phyloP scores from a whole-genome alignment of 2,113 vertebrate species.

The Pipa parva region DNA sequence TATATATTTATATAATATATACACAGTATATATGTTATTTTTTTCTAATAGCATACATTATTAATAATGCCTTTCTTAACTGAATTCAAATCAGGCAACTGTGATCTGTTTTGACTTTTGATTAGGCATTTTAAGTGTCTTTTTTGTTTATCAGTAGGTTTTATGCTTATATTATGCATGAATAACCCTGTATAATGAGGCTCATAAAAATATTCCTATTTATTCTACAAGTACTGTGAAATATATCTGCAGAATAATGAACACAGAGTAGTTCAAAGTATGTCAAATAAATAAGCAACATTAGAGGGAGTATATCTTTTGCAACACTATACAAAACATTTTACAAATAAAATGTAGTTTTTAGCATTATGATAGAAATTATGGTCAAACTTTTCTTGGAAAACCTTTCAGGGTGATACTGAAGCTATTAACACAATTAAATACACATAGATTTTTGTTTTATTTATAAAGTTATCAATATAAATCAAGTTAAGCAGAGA shows the following conservation, averaged over 20 bases:
- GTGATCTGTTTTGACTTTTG: constrained; percentile 13
- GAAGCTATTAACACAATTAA: neutral
- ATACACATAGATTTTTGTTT: constrained; percentile 1
- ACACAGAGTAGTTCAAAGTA: neutral
- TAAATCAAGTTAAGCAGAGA: neutral
- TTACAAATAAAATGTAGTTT: neutral
- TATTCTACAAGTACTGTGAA: neutral
- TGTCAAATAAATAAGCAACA: neutral
- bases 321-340: neutral
- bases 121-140: constrained; percentile 8
- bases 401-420: constrained; percentile 4
- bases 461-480: neutral
- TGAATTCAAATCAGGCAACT: neutral
- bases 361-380: neutral
- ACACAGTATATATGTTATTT: neutral
- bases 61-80: neutral
- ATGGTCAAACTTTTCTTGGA: neutral
- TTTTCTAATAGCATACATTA: neutral
- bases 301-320: neutral
- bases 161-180: constrained; percentile 10
- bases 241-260: neutral
- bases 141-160: constrained; percentile 5
- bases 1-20: no score
- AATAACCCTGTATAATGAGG: constrained; percentile 23
- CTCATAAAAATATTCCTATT: constrained; percentile 7